Percentiles rank a stretch among this genome's conserved stretches.
Evolutionary conservation across 2,113 vertebrate species (phyloP).

Genomic region (Catagonus wagneri): DNA sequence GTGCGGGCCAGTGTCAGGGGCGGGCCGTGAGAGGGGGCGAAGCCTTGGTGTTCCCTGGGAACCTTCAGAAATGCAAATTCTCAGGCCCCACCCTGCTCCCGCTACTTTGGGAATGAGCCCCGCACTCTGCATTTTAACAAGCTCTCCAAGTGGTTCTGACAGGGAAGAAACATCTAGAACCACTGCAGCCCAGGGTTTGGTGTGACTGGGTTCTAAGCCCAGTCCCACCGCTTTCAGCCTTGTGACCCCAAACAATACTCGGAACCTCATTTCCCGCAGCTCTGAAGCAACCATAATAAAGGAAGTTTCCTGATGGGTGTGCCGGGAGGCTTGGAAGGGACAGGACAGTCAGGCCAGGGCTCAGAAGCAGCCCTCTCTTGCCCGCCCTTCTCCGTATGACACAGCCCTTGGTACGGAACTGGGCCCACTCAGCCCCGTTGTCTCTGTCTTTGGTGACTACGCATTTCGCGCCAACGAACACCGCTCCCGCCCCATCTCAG

Average conservation of each 20-base stretch:
- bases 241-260: not conserved
- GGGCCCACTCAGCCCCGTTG: not conserved
- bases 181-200: not conserved
- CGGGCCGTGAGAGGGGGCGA: not conserved
- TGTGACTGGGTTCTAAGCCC: not conserved
- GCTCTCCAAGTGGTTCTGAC: not conserved
- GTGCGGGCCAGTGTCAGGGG: not conserved
- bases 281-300: not conserved
- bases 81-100: not conserved
- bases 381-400: not conserved
- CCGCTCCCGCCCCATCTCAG: not conserved
- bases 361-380: not conserved
- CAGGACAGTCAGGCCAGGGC: not conserved
- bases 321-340: not conserved
- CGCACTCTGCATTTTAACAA: not conserved
- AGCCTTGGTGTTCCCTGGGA: not conserved
- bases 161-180: slow-evolving; percentile 1
- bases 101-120: not conserved
- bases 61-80: not conserved
- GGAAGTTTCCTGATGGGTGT: not conserved
- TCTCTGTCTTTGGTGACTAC: not conserved
- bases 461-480: not conserved
- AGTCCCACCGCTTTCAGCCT: not conserved
- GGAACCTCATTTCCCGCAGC: not conserved
- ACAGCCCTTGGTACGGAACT: not conserved